Base-by-base conservation (phyloP, 1,140 invertebrate genomes). In the Manduca sexta region DNA sequence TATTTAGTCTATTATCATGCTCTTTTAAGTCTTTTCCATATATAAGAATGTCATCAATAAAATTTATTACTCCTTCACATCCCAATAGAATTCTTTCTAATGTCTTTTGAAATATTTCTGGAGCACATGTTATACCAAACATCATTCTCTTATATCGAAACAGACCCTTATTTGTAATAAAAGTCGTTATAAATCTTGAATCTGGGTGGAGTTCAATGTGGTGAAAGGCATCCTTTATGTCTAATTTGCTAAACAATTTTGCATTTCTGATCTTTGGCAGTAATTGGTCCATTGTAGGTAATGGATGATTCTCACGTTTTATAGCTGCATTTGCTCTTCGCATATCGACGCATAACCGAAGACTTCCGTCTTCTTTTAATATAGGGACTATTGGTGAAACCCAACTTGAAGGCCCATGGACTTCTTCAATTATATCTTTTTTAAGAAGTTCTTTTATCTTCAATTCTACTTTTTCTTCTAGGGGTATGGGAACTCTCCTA, bases 281-380 rank as follows among this genome's bases (percentile, higher is more conserved):
- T 35, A 62, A 45, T 29, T 66, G 55, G 14, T 63, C 69, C 56
- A 81, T 70, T 17, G 66, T 69, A 8, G 79, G 69, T 16, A 74
- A 16, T 34, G 67, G 69, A 15, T 74, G 70, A 37, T 80, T 67
- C 56, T 77, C 67, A 37, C 71, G 40, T 44, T 33, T 14, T 4
- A 84, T 71, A 1, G 78, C 76, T 42, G 61, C 4, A 52, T 69
- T 58, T 0, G 69, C 77, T 31, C 64, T 21, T 29, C 83, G 47
- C 73, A 86, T 76, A 44, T 84, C 70, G 1, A 83, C 39, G 21
- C 74, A 78, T 5, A 84, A 38, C 0, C 74, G 53, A 12, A 75
- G n/a, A 26, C 80, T 69, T 2, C 54, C 59, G 18, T 68, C 48
- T 30, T 64, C 49, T 45, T 79, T 82, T 6, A 71, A 17, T 10